Percentiles rank a stretch among this genome's conserved stretches.
Conservation (phyloP, 92 coral and sea anemone genomes). For the Porites cylindrica region DNA sequence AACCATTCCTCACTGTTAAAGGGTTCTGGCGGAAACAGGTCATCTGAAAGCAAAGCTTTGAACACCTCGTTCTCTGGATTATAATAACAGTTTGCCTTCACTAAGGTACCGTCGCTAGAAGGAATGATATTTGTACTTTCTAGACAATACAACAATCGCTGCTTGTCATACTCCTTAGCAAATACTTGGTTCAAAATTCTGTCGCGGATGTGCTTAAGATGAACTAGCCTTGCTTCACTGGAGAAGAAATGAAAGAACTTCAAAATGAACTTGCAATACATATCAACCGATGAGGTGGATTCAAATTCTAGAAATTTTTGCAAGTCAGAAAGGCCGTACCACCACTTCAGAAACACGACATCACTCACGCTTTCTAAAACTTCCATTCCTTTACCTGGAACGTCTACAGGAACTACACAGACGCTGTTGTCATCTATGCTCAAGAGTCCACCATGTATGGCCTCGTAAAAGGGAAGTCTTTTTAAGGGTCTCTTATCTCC, state of each 20-base stretch:
- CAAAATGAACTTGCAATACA: constrained; percentile 63
- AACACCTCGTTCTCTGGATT: constrained; percentile 63
- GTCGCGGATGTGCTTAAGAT: constrained; percentile 46
- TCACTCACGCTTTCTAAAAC: constrained; percentile 4
- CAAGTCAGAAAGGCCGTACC: constrained; percentile 12
- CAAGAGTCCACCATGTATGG: constrained; percentile 44
- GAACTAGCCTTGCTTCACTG: constrained; percentile 34
- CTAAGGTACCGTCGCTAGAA: constrained; percentile 36
- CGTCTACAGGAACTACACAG: constrained; percentile 34
- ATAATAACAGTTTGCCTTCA: constrained; percentile 52
- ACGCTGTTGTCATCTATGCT: constrained; percentile 1
- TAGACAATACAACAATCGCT: not conserved
- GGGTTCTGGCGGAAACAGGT: not conserved
- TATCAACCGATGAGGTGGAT: constrained; percentile 44
- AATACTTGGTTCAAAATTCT: not conserved
- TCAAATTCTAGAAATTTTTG: constrained; percentile 42
- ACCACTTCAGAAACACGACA: constrained; percentile 45
- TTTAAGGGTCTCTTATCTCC: constrained; percentile 2
- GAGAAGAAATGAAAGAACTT: constrained; percentile 26
- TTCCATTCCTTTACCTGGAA: constrained; percentile 58
- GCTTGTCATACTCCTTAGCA: not conserved
- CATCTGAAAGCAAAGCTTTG: constrained; percentile 37
- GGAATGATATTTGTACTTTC: constrained; percentile 34
- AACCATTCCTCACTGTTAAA: constrained; percentile 39
- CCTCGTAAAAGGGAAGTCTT: constrained; percentile 59